Conservation (phyloP, 2,888 invertebrate genomes). For the Polymixis lichenea region DNA sequence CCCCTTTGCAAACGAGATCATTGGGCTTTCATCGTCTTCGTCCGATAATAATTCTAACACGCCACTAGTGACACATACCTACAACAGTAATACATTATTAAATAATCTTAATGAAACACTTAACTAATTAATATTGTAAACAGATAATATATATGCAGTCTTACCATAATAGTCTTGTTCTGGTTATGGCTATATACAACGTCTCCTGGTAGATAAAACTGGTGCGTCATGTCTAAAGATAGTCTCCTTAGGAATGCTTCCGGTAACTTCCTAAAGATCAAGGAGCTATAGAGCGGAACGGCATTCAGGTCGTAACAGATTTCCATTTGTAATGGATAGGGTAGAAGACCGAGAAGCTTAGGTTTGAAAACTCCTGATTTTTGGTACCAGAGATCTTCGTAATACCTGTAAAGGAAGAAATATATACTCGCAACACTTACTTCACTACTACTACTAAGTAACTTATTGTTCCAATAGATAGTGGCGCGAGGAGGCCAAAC, state of each 20-base stretch:
- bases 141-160: slow-evolving; percentile 41
- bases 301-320: slow-evolving; percentile 89
- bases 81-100: slow-evolving; percentile 27
- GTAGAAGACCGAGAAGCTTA: slow-evolving; percentile 82
- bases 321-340: slow-evolving; percentile 88
- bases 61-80: slow-evolving; percentile 88
- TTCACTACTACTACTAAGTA: neutral
- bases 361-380: slow-evolving; percentile 88
- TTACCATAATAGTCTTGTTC: slow-evolving; percentile 89
- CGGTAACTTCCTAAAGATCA: slow-evolving; percentile 88
- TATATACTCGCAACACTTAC: neutral
- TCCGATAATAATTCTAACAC: slow-evolving; percentile 88
- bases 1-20: slow-evolving; percentile 88
- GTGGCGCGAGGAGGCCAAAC: no score
- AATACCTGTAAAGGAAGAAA: slow-evolving; percentile 79
- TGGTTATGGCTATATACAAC: slow-evolving; percentile 87
- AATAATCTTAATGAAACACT: slow-evolving; percentile 21
- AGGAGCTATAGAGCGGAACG: slow-evolving; percentile 87
- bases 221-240: slow-evolving; percentile 88
- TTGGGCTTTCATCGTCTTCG: slow-evolving; percentile 89
- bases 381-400: slow-evolving; percentile 89
- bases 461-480: neutral
- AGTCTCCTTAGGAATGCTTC: slow-evolving; percentile 89
- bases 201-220: slow-evolving; percentile 89
- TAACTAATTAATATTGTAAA: slow-evolving; percentile 53